Conservation (phyloP, 2,113 vertebrate genomes). For the Salvelinus alpinus region DNA sequence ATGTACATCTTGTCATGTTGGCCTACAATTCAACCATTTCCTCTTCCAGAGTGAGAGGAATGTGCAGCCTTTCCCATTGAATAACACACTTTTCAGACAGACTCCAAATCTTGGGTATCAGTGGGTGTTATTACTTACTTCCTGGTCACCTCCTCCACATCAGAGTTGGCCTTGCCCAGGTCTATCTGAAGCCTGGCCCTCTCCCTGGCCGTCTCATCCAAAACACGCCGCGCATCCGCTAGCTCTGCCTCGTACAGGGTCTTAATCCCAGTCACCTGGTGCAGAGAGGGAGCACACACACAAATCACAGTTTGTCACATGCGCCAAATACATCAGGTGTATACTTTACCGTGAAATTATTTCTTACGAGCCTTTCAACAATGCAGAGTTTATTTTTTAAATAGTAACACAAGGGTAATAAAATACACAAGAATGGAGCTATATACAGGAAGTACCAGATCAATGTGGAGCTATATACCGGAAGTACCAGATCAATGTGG, state of each 20-base stretch:
- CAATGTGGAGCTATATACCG: no score
- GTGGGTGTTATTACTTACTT: slow-evolving; percentile 66
- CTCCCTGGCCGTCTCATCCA: slow-evolving; percentile 93
- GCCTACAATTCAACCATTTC: no score
- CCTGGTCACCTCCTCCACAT: slow-evolving; percentile 87
- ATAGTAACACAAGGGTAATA: no score
- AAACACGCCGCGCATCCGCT: slow-evolving; percentile 86
- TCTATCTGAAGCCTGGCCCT: slow-evolving; percentile 92
- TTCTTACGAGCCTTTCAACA: no score
- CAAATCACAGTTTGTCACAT: not conserved
- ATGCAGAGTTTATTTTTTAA: no score
- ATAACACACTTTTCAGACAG: not conserved
- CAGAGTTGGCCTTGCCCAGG: slow-evolving; percentile 84
- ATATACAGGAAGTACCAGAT: no score
- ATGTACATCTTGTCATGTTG: no score
- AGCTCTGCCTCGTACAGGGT: slow-evolving; percentile 90
- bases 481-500: no score
- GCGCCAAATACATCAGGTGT: no score
- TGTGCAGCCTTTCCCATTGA: not conserved
- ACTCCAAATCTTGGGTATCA: not conserved
- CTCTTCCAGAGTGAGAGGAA: not conserved
- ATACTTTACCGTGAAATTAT: no score
- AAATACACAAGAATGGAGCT: no score
- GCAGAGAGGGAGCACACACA: not conserved
- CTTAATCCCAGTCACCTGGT: slow-evolving; percentile 89